A percentile compares a stretch with the other conserved stretches of the same genome.
Conservation (phyloP, 2,888 invertebrate genomes). For the Electrophaes corylata region DNA sequence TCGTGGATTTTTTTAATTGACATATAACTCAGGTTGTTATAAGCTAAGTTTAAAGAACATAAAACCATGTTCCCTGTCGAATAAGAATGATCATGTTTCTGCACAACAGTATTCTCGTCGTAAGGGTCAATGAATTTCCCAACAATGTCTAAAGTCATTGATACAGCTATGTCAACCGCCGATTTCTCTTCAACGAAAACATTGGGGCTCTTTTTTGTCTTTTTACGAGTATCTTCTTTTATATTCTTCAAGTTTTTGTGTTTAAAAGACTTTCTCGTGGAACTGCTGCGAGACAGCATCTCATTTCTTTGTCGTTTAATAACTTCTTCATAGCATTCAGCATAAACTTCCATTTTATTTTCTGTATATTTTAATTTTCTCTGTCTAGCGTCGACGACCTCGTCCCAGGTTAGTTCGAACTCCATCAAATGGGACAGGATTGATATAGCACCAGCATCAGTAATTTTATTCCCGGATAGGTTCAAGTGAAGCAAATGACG, state of each 20-base stretch:
- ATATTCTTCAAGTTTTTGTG: not conserved
- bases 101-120: constrained; percentile 33
- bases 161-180: constrained; percentile 37
- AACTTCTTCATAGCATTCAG: constrained; percentile 42
- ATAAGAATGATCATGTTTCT: constrained; percentile 38
- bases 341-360: constrained; percentile 39
- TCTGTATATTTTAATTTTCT: constrained; percentile 41
- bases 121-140: constrained; percentile 51
- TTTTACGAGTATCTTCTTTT: constrained; percentile 9
- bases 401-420: constrained; percentile 50
- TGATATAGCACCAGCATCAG: constrained; percentile 50
- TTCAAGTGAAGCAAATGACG: constrained; percentile 57
- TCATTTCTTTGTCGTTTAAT: constrained; percentile 5
- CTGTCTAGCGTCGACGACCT: constrained; percentile 37
- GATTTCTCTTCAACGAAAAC: constrained; percentile 8
- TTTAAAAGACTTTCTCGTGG: not conserved
- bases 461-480: constrained; percentile 57
- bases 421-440: constrained; percentile 50
- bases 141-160: constrained; percentile 40
- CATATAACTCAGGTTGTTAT: constrained; percentile 50
- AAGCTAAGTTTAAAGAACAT: constrained; percentile 60
- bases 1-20: constrained; percentile 47
- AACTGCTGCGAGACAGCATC: not conserved
- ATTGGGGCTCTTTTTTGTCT: not conserved
- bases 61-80: constrained; percentile 55